These are phyloP conservation scores for Panagrolaimus sp. DNA, from an alignment of 1,140 invertebrate genomes.

Conservation along the genomic window DNA sequence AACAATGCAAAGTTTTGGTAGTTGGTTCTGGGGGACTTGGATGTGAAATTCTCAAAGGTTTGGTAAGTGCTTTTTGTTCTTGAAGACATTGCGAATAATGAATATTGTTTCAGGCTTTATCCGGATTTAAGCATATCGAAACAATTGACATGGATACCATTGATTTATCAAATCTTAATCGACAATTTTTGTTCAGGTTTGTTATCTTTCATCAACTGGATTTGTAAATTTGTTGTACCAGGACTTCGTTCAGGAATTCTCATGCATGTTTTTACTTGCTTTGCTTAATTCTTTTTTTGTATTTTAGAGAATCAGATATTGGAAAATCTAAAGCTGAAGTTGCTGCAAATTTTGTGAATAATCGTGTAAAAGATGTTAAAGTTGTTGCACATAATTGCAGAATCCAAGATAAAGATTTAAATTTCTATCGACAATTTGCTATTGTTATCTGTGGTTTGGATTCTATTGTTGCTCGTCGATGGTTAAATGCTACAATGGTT, in stretches of 20 bases:
- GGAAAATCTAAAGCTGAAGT: slow-evolving; percentile 86
- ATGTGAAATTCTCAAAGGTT: slow-evolving; percentile 89
- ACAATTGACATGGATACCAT: slow-evolving; percentile 99
- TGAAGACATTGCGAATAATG: slow-evolving; percentile 18
- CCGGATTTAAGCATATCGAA: slow-evolving; percentile 87
- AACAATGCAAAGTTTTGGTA: slow-evolving; percentile 75
- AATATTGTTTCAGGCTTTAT: slow-evolving; percentile 68
- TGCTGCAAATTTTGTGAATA: slow-evolving; percentile 87
- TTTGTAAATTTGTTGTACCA: too few relatives aligned
- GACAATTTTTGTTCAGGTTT: slow-evolving; percentile 85
- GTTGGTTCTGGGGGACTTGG: slow-evolving; percentile 93
- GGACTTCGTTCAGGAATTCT: too few relatives aligned
- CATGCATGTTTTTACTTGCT: too few relatives aligned
- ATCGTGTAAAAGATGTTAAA: slow-evolving; percentile 76
- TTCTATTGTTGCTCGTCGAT: slow-evolving; percentile 85
- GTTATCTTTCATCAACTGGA: too few relatives aligned
- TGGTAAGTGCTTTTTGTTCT: slow-evolving; percentile 62
- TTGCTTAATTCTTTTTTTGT: too few relatives aligned
- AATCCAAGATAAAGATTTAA: slow-evolving; percentile 87
- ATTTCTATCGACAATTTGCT: slow-evolving; percentile 87
- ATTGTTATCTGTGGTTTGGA: slow-evolving; percentile 93
- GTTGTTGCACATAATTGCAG: slow-evolving; percentile 83
- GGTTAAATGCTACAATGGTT: slow-evolving; percentile 95
- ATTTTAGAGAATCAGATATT: slow-evolving; percentile 75
- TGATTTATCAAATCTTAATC: slow-evolving; percentile 91